A percentile compares a stretch with the other conserved stretches of the same genome.
These are phyloP conservation scores for Nomada ruficornis DNA, from an alignment of 2,888 invertebrate genomes.

Conservation along the genomic window DNA sequence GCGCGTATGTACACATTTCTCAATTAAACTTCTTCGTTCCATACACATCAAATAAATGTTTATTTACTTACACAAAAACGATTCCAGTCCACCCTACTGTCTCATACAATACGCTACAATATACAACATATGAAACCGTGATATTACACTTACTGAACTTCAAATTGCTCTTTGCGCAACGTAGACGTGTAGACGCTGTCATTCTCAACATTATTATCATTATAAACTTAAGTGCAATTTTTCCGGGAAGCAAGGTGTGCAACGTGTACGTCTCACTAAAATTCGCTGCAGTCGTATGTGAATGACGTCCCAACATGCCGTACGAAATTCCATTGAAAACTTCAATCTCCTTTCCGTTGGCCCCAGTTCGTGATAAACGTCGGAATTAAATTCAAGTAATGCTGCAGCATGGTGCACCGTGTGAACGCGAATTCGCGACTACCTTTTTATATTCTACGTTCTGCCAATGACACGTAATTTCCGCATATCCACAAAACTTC, in stretches of 20 bases:
- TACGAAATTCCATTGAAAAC: conserved; percentile 26
- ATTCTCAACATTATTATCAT: not conserved
- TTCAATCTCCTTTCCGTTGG: conserved; percentile 34
- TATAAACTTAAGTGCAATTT: too few relatives aligned
- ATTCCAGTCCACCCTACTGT: too few relatives aligned
- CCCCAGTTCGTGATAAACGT: conserved; percentile 32
- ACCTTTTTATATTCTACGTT: conserved; percentile 41
- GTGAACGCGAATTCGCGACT: conserved; percentile 22
- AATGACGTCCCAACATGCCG: conserved; percentile 17
- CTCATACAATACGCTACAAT: too few relatives aligned
- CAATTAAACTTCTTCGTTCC: not conserved
- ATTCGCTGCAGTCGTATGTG: not conserved
- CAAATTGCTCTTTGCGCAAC: too few relatives aligned
- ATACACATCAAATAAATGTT: not conserved
- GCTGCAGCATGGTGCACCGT: conserved; percentile 10
- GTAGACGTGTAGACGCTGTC: not conserved
- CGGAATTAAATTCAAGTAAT: conserved; percentile 51
- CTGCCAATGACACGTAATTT: conserved; percentile 71
- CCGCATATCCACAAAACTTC: conserved; percentile 50
- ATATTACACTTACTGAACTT: too few relatives aligned
- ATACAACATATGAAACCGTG: too few relatives aligned
- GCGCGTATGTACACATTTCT: not conserved
- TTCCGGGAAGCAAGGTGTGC: too few relatives aligned
- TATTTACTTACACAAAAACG: not conserved
- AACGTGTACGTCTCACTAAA: not conserved